Percentiles rank a stretch among this genome's conserved stretches.
These are phyloP conservation scores for Plectropomus leopardus DNA, from an alignment of 2,113 vertebrate genomes.

Conservation along the genomic window DNA sequence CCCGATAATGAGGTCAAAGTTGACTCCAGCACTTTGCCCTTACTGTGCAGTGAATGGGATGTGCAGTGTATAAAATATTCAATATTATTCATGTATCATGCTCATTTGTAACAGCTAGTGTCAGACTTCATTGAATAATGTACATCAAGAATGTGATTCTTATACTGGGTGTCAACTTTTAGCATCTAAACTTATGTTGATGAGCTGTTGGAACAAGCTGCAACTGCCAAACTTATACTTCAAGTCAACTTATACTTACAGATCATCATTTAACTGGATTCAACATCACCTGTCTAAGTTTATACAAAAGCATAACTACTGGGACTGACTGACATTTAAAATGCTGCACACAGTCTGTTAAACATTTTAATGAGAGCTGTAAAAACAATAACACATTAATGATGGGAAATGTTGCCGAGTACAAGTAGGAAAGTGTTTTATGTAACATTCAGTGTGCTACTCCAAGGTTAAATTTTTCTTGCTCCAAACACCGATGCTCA, in stretches of 20 bases:
- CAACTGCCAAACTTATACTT: background rate
- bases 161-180: background rate
- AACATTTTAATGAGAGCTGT: constrained; percentile 26
- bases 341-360: background rate
- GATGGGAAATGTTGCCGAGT: constrained; percentile 21
- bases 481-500: constrained; percentile 7
- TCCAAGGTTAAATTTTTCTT: constrained; percentile 20
- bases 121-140: background rate
- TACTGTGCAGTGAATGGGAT: background rate
- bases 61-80: background rate
- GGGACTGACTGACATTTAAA: constrained; percentile 22
- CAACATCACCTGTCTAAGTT: background rate
- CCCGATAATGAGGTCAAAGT: constrained; percentile 27
- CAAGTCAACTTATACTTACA: background rate
- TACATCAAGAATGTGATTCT: background rate
- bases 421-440: constrained; percentile 9
- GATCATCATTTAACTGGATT: constrained; percentile 23
- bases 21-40: background rate
- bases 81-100: background rate
- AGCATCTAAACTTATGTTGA: background rate
- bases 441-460: constrained; percentile 13
- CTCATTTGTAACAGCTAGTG: background rate
- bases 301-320: background rate
- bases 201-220: constrained; percentile 9
- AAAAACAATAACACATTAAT: constrained; percentile 4